Percentiles rank a stretch among this genome's conserved stretches.
These are phyloP conservation scores for Panulirus ornatus DNA, from an alignment of 1,140 invertebrate genomes.

Conservation along the genomic window DNA sequence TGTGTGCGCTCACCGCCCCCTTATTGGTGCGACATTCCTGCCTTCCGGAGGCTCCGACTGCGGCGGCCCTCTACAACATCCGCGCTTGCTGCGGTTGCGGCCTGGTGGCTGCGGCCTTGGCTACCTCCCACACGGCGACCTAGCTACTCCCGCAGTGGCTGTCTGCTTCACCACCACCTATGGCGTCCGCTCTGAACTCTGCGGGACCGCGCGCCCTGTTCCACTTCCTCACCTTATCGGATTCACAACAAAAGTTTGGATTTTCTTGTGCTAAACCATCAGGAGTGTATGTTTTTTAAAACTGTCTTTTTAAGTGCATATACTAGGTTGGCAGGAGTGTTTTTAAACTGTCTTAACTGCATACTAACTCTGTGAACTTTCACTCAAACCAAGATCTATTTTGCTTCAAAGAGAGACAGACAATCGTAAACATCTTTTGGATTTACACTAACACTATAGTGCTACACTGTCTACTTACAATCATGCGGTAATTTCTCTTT, in stretches of 20 bases:
- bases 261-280: too few relatives aligned
- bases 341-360: too few relatives aligned
- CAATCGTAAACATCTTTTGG: too few relatives aligned
- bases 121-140: conserved; percentile 43
- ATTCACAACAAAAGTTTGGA: neutral
- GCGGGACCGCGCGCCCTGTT: conserved; percentile 50
- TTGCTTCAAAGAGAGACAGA: too few relatives aligned
- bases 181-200: conserved; percentile 30
- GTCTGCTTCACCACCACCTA: conserved; percentile 12
- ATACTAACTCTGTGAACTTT: too few relatives aligned
- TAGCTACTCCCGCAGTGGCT: conserved; percentile 17
- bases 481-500: too few relatives aligned
- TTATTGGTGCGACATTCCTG: conserved; percentile 5
- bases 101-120: conserved; percentile 26
- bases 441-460: too few relatives aligned
- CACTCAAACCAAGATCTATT: too few relatives aligned
- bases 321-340: too few relatives aligned
- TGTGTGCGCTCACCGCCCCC: neutral
- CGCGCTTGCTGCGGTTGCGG: conserved; percentile 42
- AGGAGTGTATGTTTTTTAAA: too few relatives aligned
- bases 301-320: too few relatives aligned
- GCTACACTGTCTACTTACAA: too few relatives aligned
- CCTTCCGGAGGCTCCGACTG: conserved; percentile 23
- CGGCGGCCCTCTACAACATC: conserved; percentile 24
- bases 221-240: conserved; percentile 62